These are phyloP conservation scores for Caradrina clavipalpis DNA, from an alignment of 2,888 invertebrate species.

Conservation along the genomic window DNA sequence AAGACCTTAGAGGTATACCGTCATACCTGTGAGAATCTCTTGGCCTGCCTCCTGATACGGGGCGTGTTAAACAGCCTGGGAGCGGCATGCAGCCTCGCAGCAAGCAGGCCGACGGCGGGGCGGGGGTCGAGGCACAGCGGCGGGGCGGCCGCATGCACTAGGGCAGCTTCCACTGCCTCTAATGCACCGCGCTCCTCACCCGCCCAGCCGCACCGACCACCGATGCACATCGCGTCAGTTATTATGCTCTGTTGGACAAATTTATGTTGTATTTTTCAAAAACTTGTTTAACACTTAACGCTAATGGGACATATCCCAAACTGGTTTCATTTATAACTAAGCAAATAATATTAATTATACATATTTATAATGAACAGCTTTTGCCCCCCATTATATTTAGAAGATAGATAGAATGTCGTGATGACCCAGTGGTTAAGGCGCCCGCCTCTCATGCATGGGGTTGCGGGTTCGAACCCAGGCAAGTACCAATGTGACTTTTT, in stretches of 20 bases:
- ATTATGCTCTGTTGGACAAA: conserved; percentile 89
- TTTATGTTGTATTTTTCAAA: not conserved
- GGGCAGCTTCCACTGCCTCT: conserved; percentile 94
- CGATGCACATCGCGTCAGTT: conserved; percentile 92
- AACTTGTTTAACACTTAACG: not conserved
- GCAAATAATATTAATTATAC: not conserved
- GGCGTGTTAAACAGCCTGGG: conserved; percentile 94
- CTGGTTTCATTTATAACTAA: too few species aligned
- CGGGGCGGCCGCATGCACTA: conserved; percentile 96
- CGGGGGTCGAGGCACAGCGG: conserved; percentile 97
- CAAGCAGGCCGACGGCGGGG: conserved; percentile 94
- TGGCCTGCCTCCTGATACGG: conserved; percentile 94
- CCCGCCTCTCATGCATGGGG: too few species aligned
- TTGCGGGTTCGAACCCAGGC: too few species aligned
- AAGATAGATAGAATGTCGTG: too few species aligned
- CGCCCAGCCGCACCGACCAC: conserved; percentile 91
- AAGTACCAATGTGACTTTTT: too few species aligned
- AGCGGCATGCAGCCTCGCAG: conserved; percentile 94
- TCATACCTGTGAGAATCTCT: conserved; percentile 94
- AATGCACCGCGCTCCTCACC: conserved; percentile 93
- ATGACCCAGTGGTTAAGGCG: too few species aligned
- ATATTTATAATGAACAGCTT: too few species aligned
- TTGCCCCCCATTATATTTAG: too few species aligned
- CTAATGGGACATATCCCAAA: too few species aligned
- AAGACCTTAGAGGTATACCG: not conserved